phyloP scores from a whole-genome alignment of 2,888 invertebrate genomes.

The Aleiodes testaceus region DNA sequence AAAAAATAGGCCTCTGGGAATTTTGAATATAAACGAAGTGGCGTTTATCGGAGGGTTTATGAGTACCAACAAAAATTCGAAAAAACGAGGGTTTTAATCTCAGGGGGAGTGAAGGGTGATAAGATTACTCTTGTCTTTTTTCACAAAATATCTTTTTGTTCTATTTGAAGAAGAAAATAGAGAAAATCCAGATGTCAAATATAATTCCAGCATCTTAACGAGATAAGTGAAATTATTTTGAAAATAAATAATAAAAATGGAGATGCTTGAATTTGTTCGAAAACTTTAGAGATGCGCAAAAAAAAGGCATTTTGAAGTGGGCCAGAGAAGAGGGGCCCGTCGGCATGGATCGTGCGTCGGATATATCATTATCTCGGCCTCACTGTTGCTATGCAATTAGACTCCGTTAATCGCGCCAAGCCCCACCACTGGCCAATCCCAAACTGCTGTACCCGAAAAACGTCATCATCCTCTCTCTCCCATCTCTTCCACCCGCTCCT shows the following conservation, averaged over 20 bases:
- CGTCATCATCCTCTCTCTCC: conserved; percentile 32
- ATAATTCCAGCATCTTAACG: background rate
- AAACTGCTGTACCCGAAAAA: conserved; percentile 41
- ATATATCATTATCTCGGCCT: conserved; percentile 70
- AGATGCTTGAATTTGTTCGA: too few relatives aligned
- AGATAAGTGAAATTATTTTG: background rate
- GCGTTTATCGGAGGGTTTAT: conserved; percentile 7
- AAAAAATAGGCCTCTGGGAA: conserved; percentile 9
- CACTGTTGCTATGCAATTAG: conserved; percentile 72
- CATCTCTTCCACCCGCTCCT: background rate
- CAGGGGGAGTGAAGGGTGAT: conserved; percentile 5
- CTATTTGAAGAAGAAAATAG: background rate
- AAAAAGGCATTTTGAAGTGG: conserved; percentile 59
- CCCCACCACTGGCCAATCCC: conserved; percentile 46
- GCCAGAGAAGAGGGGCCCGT: conserved; percentile 60
- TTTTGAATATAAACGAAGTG: conserved; percentile 7
- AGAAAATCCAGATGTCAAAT: background rate
- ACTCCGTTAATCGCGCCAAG: conserved; percentile 67
- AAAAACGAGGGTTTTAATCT: background rate
- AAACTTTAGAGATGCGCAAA: too few relatives aligned
- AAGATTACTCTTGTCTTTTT: conserved; percentile 6
- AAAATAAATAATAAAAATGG: background rate
- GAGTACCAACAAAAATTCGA: background rate
- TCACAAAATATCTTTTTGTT: too few relatives aligned
- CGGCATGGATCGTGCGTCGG: conserved; percentile 63